Conservation (phyloP, 2,113 vertebrate species). For the Chaetodon auriga region DNA sequence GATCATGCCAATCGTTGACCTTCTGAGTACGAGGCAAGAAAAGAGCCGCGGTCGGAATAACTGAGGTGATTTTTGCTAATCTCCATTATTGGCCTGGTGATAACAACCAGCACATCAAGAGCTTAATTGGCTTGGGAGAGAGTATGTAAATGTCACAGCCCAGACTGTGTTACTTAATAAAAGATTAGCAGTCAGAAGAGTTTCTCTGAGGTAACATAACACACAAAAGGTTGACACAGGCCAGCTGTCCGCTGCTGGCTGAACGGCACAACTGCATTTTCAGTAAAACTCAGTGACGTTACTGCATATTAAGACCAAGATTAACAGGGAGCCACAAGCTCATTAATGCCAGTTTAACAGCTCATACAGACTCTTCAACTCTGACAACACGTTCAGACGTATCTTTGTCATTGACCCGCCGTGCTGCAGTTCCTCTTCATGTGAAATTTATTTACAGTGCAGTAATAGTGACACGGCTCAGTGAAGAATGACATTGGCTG, state of each 20-base stretch:
- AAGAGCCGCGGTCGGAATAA: constrained; percentile 48
- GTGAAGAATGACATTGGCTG: constrained; percentile 59
- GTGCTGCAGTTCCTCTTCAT: constrained; percentile 43
- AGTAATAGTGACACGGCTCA: constrained; percentile 57
- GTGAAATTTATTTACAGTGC: constrained; percentile 60
- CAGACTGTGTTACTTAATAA: constrained; percentile 59
- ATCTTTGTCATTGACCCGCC: constrained; percentile 30
- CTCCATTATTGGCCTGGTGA: constrained; percentile 59
- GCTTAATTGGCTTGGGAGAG: constrained; percentile 63
- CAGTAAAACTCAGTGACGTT: constrained; percentile 25
- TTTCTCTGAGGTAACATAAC: constrained; percentile 35
- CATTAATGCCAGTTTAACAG: constrained; percentile 23
- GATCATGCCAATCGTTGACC: constrained; percentile 67
- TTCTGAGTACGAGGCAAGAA: constrained; percentile 57
- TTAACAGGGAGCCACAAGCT: constrained; percentile 31
- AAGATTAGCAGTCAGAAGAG: constrained; percentile 64
- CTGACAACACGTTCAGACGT: constrained; percentile 38
- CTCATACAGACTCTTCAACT: constrained; percentile 12
- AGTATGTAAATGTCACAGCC: constrained; percentile 69
- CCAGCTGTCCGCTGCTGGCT: constrained; percentile 55
- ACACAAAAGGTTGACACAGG: constrained; percentile 49
- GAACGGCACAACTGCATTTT: constrained; percentile 22
- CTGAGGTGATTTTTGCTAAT: constrained; percentile 66
- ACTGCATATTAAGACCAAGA: constrained; percentile 21
- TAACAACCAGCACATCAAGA: constrained; percentile 63